Evolutionary conservation across 2,888 invertebrate genomes (phyloP), one percentile per base, ranked within the genome.

Genomic region (Sepioteuthis lessoniana): DNA sequence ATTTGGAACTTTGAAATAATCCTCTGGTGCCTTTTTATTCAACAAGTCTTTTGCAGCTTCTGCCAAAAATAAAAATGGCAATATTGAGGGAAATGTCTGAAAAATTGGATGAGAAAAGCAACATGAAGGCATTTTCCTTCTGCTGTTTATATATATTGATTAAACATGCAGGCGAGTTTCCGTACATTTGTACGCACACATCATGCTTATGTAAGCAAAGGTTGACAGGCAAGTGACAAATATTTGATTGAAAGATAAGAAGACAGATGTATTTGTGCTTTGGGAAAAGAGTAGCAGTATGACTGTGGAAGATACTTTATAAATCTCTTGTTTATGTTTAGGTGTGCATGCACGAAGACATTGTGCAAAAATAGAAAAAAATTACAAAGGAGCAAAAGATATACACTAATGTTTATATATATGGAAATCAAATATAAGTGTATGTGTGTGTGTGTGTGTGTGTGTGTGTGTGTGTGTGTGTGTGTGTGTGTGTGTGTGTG

Each of bases 51-150:
- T 55, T 7, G 5, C 55, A 25, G 55, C 0, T 55, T 35, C 76
- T 35, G 76, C 76, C 76, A 76, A 76, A 76, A 76, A n/a, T n/a
- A 76, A 76, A 76, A 76, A 76, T 35, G 76, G 76, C 76, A 76
- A 76, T 76, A 76, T 76, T 76, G 76, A 76, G 21, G n/a, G 76
- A 76, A 4, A 76, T n/a, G 76, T 76, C 76, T 76, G 13, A 76
- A 35, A 19, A 35, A 76, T 19, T 76, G 76, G 35, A 35, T 76
- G 7, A n/a, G n/a, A 35, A 76, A 76, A 4, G 35, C n/a, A n/a
- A 16, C 76, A 76, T 13, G n/a, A n/a, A 35, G n/a, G 76, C n/a
- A 16, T n/a, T 76, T 5, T 25, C 47, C 28, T 25, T 55, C 25
- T 55, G 21, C 55, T 55, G 55, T 55, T 55, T 55, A 55, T 25